These are phyloP conservation scores for Phaedon cochleariae DNA, from an alignment of 2,888 invertebrate species.

Conservation along the genomic window DNA sequence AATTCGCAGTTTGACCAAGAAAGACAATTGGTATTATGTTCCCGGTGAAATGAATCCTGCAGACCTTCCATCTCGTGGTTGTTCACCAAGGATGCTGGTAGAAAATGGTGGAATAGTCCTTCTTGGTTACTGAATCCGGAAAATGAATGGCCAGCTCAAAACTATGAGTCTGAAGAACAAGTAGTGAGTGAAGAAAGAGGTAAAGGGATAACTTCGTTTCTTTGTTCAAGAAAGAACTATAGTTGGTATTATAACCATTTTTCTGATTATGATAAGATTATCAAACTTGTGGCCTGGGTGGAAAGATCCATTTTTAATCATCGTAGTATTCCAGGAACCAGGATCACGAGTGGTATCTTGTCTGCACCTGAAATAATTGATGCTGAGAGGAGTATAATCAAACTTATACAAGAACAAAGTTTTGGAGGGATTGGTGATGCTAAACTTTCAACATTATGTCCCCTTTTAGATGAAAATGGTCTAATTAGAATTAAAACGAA, in stretches of 20 bases:
- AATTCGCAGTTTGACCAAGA: constrained; percentile 6
- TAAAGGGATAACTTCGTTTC: constrained; percentile 6
- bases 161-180: not conserved
- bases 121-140: constrained; percentile 1
- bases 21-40: constrained; percentile 1
- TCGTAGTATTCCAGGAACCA: not conserved
- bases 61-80: constrained; percentile 14
- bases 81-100: constrained; percentile 6
- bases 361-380: not conserved
- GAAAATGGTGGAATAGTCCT: constrained; percentile 18
- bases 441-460: not conserved
- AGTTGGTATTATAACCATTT: not conserved
- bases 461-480: constrained; percentile 5
- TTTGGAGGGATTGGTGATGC: not conserved
- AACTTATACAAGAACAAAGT: constrained; percentile 7
- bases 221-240: not conserved
- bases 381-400: constrained; percentile 12
- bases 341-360: not conserved
- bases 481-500: not conserved
- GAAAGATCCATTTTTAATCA: not conserved
- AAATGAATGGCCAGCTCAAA: constrained; percentile 5
- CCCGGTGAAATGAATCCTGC: constrained; percentile 13
- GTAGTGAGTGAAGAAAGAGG: not conserved
- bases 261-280: constrained; percentile 1
- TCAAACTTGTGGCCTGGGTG: not conserved